Conservation (phyloP, 1,140 invertebrate species). For the Colletes gigas region DNA sequence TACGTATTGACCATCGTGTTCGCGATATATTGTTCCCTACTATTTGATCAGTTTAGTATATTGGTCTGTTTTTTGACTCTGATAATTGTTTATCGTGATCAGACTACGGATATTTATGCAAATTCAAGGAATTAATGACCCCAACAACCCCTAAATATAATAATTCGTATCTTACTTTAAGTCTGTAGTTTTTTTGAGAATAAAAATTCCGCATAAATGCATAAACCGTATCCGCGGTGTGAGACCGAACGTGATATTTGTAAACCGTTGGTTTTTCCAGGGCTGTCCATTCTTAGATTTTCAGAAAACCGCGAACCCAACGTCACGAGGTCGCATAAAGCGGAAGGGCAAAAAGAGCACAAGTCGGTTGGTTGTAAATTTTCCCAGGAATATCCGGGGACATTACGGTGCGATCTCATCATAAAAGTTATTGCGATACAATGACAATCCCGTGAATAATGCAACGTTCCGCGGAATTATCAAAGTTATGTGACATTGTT, state of each 20-base stretch:
- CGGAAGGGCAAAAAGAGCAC: constrained; percentile 1
- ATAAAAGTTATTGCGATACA: constrained; percentile 65
- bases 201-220: background rate
- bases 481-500: constrained; percentile 63
- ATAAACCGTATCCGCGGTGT: too few relatives aligned
- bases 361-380: constrained; percentile 27
- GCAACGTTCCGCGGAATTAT: constrained; percentile 57
- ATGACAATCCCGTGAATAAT: constrained; percentile 63
- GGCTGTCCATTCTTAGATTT: background rate
- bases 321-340: background rate
- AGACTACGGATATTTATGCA: too few relatives aligned
- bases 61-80: too few relatives aligned
- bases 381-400: constrained; percentile 29
- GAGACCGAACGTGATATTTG: too few relatives aligned
- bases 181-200: too few relatives aligned
- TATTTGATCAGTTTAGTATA: background rate
- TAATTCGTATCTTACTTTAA: too few relatives aligned
- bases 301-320: background rate
- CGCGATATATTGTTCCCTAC: background rate
- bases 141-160: too few relatives aligned
- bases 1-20: background rate
- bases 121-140: too few relatives aligned
- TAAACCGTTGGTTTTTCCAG: background rate
- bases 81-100: too few relatives aligned
- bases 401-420: constrained; percentile 61